phyloP scores from a whole-genome alignment of 2,888 invertebrate species.

The Orgyia antiqua region DNA sequence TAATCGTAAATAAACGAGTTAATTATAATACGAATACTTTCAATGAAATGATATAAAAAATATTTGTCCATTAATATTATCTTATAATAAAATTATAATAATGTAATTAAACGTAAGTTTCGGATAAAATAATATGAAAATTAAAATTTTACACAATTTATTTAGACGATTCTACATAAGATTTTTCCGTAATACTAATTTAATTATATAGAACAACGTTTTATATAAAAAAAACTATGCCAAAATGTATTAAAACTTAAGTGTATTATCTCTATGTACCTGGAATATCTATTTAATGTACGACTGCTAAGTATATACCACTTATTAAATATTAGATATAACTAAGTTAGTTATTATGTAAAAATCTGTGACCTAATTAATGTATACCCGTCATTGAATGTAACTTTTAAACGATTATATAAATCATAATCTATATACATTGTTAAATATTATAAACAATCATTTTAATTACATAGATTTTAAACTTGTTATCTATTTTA shows the following conservation, averaged over 20 bases:
- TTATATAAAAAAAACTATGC: constrained; percentile 43
- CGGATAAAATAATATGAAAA: constrained; percentile 54
- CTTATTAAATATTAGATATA: constrained; percentile 45
- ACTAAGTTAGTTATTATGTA: constrained; percentile 25
- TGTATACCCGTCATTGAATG: constrained; percentile 36
- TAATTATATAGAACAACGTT: constrained; percentile 23
- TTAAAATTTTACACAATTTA: constrained; percentile 61
- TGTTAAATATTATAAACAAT: constrained; percentile 53
- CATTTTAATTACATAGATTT: constrained; percentile 61
- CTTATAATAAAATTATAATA: constrained; percentile 21
- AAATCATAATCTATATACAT: constrained; percentile 59
- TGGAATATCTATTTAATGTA: constrained; percentile 11
- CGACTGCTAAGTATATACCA: constrained; percentile 29
- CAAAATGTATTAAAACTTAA: constrained; percentile 46
- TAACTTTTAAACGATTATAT: constrained; percentile 43
- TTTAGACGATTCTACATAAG: constrained; percentile 57
- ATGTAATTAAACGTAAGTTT: constrained; percentile 21
- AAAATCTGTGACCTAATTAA: constrained; percentile 10
- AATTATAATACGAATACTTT: constrained; percentile 1
- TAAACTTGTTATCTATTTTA: constrained; percentile 38
- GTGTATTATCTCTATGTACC: constrained; percentile 45
- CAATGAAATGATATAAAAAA: constrained; percentile 10
- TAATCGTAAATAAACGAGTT: constrained; percentile 36
- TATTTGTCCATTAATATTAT: constrained; percentile 29
- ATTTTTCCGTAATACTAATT: constrained; percentile 55